Evolutionary conservation across 2,888 invertebrate genomes (phyloP), one percentile per base, ranked within the genome.

Genomic region (Cecidostiba fungosa): DNA sequence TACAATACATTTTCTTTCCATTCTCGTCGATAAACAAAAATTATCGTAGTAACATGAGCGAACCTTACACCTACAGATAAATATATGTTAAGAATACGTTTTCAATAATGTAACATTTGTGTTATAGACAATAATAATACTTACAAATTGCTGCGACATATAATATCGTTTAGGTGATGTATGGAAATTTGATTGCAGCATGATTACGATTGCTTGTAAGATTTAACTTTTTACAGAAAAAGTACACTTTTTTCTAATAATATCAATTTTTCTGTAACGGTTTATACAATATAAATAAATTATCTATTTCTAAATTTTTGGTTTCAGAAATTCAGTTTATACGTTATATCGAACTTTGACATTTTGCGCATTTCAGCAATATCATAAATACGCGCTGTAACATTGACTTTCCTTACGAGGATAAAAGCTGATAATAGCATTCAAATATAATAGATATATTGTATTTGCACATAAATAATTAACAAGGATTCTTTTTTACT

Each of bases 71-170:
- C 23, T 84, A 66, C 1, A 23, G n/a, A 5, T 54, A n/a, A 2
- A 5, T n/a, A 54, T n/a, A 19, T 8, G 26, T 84, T 79, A 74
- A 79, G 29, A 76, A 50, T 72, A 72, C 16, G 70, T 70, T 79
- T 84, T 73, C 73, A 81, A 32, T 82, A 66, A 70, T n/a, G 26
- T 50, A 66, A 66, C 14, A 72, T 78, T 50, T 82, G 43, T 69
- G 54, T 69, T n/a, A 66, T 85, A 43, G 12, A 69, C 39, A 23
- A 85, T 82, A 66, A 82, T 85, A 74, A 85, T 85, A 82, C 85
- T 82, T 85, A 74, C 73, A 85, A 72, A 78, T 81, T 82, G 72
- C 81, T 77, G 72, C 66, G 72, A 23, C 14, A 23, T 23, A 29
- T 14, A 62, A 12, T 66, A 79, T 47, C 39, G 36, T 23, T 29